phyloP scores from a whole-genome alignment of 1,140 invertebrate genomes.

The Drosophila murphyi region DNA sequence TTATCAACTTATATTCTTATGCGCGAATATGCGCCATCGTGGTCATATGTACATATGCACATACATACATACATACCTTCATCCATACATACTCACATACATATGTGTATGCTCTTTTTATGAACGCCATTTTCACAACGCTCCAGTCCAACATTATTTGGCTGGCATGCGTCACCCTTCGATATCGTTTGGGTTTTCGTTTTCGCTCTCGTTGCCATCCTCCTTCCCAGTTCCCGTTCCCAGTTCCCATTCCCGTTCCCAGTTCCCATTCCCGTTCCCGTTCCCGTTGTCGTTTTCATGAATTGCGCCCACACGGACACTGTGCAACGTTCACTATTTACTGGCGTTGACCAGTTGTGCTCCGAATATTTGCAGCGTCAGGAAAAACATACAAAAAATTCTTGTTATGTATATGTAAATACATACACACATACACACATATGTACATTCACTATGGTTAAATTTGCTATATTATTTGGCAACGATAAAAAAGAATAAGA shows the following conservation, averaged over 20 bases:
- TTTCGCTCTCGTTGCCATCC: too few species aligned
- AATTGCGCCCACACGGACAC: constrained; percentile 33
- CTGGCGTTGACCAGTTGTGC: constrained; percentile 54
- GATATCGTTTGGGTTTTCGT: constrained; percentile 30
- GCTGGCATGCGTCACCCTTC: constrained; percentile 51
- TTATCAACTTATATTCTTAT: constrained; percentile 19
- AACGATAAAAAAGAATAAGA: background rate
- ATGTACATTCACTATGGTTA: constrained; percentile 22
- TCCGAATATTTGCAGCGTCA: constrained; percentile 55
- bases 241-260: too few species aligned
- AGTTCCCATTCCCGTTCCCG: too few species aligned
- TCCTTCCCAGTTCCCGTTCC: too few species aligned
- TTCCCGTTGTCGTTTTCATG: constrained; percentile 9
- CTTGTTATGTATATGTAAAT: constrained; percentile 18
- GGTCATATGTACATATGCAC: background rate
- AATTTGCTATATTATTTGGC: background rate
- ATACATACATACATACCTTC: constrained; percentile 18
- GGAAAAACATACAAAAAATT: constrained; percentile 50
- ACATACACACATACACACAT: constrained; percentile 17
- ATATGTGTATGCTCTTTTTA: constrained; percentile 41
- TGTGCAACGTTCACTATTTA: constrained; percentile 46
- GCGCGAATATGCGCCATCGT: constrained; percentile 39
- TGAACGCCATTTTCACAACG: constrained; percentile 56
- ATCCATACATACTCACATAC: background rate
- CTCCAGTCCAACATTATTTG: constrained; percentile 41